Percentiles rank a stretch among this genome's conserved stretches.
Evolutionary conservation across 1,140 invertebrate species (phyloP).

Genomic region (Odontomachus brunneus): DNA sequence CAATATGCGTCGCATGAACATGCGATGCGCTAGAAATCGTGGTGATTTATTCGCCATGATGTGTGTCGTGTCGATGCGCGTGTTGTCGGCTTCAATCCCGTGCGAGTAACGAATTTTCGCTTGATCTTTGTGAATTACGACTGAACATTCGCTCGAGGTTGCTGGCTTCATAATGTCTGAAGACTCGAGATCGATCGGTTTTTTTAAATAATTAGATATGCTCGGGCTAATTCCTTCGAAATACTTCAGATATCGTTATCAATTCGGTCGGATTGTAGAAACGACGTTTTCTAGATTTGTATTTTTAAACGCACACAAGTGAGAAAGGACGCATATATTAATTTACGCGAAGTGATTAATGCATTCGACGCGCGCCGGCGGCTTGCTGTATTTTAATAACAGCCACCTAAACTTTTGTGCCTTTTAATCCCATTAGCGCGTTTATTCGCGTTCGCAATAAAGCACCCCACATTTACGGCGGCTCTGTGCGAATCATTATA

Average conservation of each 20-base stretch:
- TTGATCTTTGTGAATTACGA: not conserved
- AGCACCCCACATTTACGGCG: conserved; percentile 28
- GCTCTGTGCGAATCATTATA: conserved; percentile 45
- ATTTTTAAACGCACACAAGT: conserved; percentile 3
- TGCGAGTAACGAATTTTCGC: not conserved
- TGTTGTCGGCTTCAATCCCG: conserved; percentile 19
- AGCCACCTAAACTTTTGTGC: not conserved
- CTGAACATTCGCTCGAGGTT: not conserved
- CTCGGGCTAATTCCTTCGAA: not conserved
- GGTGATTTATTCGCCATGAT: conserved; percentile 10
- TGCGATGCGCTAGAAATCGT: conserved; percentile 4
- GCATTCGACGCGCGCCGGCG: not conserved
- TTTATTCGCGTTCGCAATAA: conserved; percentile 39
- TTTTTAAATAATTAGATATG: not conserved
- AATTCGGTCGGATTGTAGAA: not conserved
- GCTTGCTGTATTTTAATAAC: conserved; percentile 15
- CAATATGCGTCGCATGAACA: conserved; percentile 21
- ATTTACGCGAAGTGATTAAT: conserved; percentile 24
- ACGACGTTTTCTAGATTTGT: not conserved
- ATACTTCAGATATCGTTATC: not conserved
- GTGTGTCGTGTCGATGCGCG: not conserved
- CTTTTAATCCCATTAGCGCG: conserved; percentile 27
- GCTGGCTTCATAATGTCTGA: not conserved
- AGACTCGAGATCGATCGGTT: not conserved
- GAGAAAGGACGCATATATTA: not conserved